Evolutionary conservation across 2,888 invertebrate species (phyloP).

Genomic region (Argyresthia goedartella): DNA sequence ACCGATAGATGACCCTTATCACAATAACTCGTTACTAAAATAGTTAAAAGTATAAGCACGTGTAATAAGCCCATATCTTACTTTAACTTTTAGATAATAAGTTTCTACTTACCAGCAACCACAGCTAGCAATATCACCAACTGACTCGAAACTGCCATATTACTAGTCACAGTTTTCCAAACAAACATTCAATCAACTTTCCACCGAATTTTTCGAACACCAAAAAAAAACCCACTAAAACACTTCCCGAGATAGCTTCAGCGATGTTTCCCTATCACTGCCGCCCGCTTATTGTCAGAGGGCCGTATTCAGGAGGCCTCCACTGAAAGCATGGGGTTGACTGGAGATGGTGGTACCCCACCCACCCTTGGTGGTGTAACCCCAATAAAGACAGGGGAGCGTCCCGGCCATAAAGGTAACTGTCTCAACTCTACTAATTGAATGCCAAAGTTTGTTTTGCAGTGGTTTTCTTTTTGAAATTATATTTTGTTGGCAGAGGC

Average conservation of each 20-base stretch:
- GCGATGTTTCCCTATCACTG: no score
- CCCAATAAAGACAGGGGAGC: slow-evolving; percentile 58
- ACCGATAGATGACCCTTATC: no score
- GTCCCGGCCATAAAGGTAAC: slow-evolving; percentile 62
- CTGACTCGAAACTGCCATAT: not conserved
- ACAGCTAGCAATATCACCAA: not conserved
- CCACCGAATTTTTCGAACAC: no score
- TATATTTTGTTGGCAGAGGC: no score
- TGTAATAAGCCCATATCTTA: no score
- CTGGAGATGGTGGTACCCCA: slow-evolving; percentile 17
- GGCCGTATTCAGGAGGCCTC: not conserved
- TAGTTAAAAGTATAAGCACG: no score
- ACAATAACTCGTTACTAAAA: no score
- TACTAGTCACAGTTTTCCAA: no score
- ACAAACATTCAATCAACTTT: no score
- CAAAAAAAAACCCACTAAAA: no score
- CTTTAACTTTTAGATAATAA: not conserved
- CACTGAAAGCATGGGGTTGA: not conserved
- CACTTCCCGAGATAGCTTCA: no score
- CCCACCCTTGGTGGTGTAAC: slow-evolving; percentile 31
- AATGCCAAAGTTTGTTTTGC: slow-evolving; percentile 8
- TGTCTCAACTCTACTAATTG: slow-evolving; percentile 58
- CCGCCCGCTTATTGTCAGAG: not conserved
- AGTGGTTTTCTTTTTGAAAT: no score
- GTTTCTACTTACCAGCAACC: not conserved